Evolutionary conservation across 1,140 invertebrate species (phyloP), one percentile per base, ranked within the genome.

Genomic region (Lepidurus apus): DNA sequence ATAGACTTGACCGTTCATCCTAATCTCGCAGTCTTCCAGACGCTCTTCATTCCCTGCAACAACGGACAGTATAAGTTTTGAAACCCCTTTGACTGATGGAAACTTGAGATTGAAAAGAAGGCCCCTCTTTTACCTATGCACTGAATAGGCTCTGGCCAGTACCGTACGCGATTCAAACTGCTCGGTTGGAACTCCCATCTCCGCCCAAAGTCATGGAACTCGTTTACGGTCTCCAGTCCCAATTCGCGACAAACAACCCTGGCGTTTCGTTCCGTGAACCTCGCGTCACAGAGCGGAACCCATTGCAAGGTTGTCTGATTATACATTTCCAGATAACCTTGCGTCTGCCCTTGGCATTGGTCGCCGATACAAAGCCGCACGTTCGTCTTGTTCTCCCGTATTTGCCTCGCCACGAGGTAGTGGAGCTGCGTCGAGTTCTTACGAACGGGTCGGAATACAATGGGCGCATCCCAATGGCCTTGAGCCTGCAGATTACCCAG

Each of bases 301-400:
- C 96, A 98, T 84, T 98, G 95, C 10, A 95, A 85, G 0, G 96
- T 97, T 6, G 97, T 98, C 77, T 87, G 88, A 85, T 99, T 99
- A 84, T 94, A 99, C 82, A 97, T 92, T 86, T 99, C 95, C 44
- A 99, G 85, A 83, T 98, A 99, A 10, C 91, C 91, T 81, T 89
- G 85, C 73, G 81, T 82, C 7, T 79, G 47, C 21, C 78, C 81
- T 42, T 82, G 76, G 80, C 86, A 84, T 74, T 83, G 79, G 81
- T 85, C 83, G 79, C 84, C 82, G 42, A 83, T 53, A 82, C 85
- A 84, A 5, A 85, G 77, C 42, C 86, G 81, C 34, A 85, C 82
- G 17, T 77, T 76, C 45, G 26, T 79, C 11, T 77, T 80, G 21
- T 76, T 74, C 24, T 81, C 76, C 73, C 77, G 42, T 45, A 42